Evolutionary conservation across 2,113 vertebrate species (phyloP).

Genomic region (Narcine bancroftii): DNA sequence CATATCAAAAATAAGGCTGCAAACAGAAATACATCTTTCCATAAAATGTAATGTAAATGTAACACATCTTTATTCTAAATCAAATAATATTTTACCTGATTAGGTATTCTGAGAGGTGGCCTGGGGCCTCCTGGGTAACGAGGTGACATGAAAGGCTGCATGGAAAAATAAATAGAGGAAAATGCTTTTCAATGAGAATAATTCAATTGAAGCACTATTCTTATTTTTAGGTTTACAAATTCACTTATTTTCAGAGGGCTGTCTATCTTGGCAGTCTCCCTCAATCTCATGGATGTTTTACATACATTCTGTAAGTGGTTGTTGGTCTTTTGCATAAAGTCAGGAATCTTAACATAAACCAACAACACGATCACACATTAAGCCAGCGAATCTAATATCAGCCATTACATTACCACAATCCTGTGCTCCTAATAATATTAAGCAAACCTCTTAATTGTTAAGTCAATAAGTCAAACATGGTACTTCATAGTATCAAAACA

Average conservation of each 20-base stretch:
- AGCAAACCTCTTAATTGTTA: neutral
- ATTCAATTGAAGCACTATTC: neutral
- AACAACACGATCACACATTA: neutral
- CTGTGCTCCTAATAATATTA: neutral
- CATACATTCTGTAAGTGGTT: neutral
- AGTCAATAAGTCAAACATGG: neutral
- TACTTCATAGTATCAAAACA: neutral
- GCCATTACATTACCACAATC: neutral
- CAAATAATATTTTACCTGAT: conserved; percentile 68
- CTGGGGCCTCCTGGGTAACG: conserved; percentile 95
- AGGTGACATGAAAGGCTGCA: conserved; percentile 95
- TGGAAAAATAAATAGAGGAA: conserved; percentile 41
- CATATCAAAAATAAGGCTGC: neutral
- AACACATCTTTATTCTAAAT: neutral
- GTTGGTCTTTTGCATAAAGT: neutral
- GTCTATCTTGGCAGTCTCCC: neutral
- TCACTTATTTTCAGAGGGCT: neutral
- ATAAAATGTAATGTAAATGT: neutral
- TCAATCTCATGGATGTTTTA: neutral
- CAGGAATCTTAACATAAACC: neutral
- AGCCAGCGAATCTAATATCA: neutral
- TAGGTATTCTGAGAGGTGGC: conserved; percentile 90
- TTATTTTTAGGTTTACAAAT: neutral
- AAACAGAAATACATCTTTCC: neutral
- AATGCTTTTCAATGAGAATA: neutral